A percentile compares a stretch with the other conserved stretches of the same genome.
Conservation (phyloP, 2,113 vertebrate species). For the Notechis scutatus region DNA sequence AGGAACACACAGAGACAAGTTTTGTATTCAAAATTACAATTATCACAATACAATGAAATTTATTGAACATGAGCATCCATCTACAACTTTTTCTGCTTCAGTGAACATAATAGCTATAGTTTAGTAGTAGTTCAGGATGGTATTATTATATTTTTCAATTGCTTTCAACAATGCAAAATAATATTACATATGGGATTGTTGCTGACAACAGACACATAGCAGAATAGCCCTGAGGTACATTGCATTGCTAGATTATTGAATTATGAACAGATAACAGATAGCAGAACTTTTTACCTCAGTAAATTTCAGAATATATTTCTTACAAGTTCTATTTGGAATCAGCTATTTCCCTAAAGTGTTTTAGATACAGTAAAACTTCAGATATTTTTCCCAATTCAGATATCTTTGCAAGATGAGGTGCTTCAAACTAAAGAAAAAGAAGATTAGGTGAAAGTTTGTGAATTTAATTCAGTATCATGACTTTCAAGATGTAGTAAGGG, state of each 20-base stretch:
- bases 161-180: background rate
- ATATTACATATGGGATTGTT: background rate
- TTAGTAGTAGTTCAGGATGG: background rate
- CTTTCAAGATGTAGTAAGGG: background rate
- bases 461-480: background rate
- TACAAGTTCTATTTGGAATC: background rate
- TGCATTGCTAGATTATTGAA: background rate
- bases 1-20: background rate
- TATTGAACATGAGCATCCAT: background rate
- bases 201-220: background rate
- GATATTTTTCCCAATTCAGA: background rate
- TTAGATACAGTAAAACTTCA: background rate
- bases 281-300: background rate
- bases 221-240: background rate
- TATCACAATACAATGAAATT: background rate
- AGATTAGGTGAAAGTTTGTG: rapidly evolving
- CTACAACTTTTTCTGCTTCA: background rate
- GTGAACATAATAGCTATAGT: background rate
- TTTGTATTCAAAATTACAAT: background rate
- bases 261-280: background rate
- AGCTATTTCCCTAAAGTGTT: background rate
- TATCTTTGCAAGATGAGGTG: background rate
- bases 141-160: background rate
- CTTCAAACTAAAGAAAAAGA: background rate
- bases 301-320: background rate